Base-by-base conservation (phyloP, 2,113 vertebrate species). In the Leucopsar rothschildi region DNA sequence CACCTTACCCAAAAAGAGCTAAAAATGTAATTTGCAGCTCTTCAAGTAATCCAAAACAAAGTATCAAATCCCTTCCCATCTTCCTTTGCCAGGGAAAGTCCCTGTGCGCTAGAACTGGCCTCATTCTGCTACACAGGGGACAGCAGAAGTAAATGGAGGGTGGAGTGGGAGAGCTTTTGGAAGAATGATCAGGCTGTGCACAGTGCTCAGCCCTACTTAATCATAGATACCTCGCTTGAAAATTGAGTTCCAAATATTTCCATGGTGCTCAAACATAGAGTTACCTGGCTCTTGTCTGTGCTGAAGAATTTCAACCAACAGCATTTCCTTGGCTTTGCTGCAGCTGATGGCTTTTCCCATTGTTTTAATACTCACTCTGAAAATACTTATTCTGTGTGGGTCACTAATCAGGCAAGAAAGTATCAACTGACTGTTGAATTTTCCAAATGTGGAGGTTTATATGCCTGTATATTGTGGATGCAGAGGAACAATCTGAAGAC, bases 1-100 rank as follows among this genome's bases (percentile, higher is more conserved):
- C 94, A 94, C 69, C 93, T 96, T 94, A 94, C 92, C 90, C 95
- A 93, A 64, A 96, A 95, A 83, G 76, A 94, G 82, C 85, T 93
- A 95, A 95, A 96, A 96, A 95, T 90, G 85, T 92, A 88, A 93
- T 95, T 95, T 97, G 88, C 95, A 97, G 82, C 83, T 94, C 82
- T 91, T 93, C 85, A 93, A 92, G 94, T 92, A 86, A 93, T 95
- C 79, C 88, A 92, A 95, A 97, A 94, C 82, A 88, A 95, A 96
- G 82, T 93, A 95, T 95, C 92, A 90, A 95, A 92, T 96, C 88
- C 92, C 75, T 95, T 93, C 95, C 82, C 79, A 85, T 88, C 52
- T 61, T 91, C 56, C 33, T 78, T 75, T 70, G 93, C 96, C 95
- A 94, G 85, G 82, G 82, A 93, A 83, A 80, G 92, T 95, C 92